Evolutionary conservation across 2,113 vertebrate genomes (phyloP).

Genomic region (Percina caprodes): DNA sequence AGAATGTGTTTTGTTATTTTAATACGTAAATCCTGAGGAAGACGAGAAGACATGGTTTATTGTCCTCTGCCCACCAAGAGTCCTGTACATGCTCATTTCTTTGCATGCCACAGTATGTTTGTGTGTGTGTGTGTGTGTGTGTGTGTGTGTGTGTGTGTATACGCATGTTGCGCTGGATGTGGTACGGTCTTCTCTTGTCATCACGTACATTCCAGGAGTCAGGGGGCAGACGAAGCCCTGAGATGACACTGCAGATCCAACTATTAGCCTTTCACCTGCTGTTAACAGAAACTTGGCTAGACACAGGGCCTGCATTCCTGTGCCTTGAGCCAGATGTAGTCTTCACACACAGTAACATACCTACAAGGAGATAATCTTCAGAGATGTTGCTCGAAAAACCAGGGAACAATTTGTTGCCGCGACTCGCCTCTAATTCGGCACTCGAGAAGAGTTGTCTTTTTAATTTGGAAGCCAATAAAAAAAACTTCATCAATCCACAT

Average conservation of each 20-base stretch:
- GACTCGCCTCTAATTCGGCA: constrained; percentile 64
- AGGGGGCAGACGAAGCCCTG: constrained; percentile 88
- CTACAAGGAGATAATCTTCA: constrained; percentile 67
- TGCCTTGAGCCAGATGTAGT: constrained; percentile 83
- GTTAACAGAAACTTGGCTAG: constrained; percentile 95
- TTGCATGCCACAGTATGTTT: constrained; percentile 34
- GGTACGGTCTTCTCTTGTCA: constrained; percentile 88
- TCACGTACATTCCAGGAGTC: constrained; percentile 96
- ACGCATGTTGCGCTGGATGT: constrained; percentile 54
- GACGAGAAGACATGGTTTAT: constrained; percentile 58
- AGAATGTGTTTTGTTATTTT: constrained; percentile 53
- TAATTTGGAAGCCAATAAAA: constrained; percentile 65
- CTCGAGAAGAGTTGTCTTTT: constrained; percentile 60
- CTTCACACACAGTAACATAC: constrained; percentile 81
- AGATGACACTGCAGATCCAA: constrained; percentile 92
- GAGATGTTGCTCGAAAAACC: constrained; percentile 52
- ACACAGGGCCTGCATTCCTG: constrained; percentile 88
- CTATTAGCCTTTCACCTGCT: constrained; percentile 93
- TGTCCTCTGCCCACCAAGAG: constrained; percentile 44
- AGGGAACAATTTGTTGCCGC: constrained; percentile 45
- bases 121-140: constrained; percentile 36
- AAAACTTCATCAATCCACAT: constrained; percentile 76
- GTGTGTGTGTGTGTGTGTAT: constrained; percentile 39
- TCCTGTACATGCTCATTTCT: constrained; percentile 45
- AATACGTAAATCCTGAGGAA: constrained; percentile 37